Evolutionary conservation across 2,797 vertebrate genomes (phyloP), one percentile per base, ranked within the genome.

Genomic region (Zenarchopterus dispar): DNA sequence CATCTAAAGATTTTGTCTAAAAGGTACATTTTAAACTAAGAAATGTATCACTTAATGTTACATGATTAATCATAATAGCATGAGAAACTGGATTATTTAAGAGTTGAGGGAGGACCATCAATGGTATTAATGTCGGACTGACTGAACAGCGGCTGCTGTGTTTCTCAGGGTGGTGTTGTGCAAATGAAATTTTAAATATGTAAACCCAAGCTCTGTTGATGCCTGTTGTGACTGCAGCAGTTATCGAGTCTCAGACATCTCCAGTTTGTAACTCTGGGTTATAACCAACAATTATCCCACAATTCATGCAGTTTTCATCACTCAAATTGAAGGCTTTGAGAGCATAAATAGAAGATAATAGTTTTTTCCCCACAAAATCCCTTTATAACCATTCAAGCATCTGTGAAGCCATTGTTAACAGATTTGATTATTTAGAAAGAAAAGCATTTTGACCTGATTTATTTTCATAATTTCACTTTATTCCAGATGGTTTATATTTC

Each of bases 111-210:
- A 23, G 13, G 39, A 46, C 13, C 18, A 52, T 19, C 8, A 10
- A 10, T 2, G 39, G 28, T 65, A 21, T 39, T 39, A 39, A 39
- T 47, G 0, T 10, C 18, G 28, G 43, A 22, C 18, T 61, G 33
- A 39, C 0, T 15, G 31, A 42, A 26, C 23, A 28, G n/a, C 56
- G 43, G 54, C 11, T 4, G 1, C 8, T 56, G 15, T 52, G 0
- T 49, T 59, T 28, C 3, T 4, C 19, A 31, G 24, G 31, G 3
- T 8, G 21, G 18, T 49, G 9, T 55, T 62, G 59, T 22, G 17
- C 50, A 60, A 52, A 60, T 48, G 2, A 41, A 17, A 11, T 23
- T 58, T 54, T 39, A 36, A 22, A 48, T 61, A 33, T 26, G 17
- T 57, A 66, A 62, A 66, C 53, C 18, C 49, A 44, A 56, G 33